Evolutionary conservation across 2,888 invertebrate species (phyloP).

Genomic region (Hoplodrina blanda): DNA sequence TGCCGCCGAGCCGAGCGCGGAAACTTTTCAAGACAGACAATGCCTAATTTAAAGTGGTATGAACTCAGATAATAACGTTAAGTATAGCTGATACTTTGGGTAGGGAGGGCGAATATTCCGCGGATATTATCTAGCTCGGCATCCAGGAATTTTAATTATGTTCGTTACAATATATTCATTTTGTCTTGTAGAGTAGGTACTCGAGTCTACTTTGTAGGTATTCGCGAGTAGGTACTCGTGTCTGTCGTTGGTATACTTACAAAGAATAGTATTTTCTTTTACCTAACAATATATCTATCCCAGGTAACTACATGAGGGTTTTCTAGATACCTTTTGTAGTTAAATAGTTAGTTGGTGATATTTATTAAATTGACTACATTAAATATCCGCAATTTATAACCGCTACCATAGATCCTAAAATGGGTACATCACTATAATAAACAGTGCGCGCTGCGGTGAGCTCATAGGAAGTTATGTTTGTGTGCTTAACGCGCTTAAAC

Average conservation of each 20-base stretch:
- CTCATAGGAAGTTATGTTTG: constrained; percentile 58
- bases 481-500: constrained; percentile 58
- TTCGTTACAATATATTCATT: neutral
- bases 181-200: neutral
- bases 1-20: constrained; percentile 16
- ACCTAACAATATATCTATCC: too few relatives aligned
- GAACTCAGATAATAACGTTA: constrained; percentile 68
- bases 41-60: constrained; percentile 71
- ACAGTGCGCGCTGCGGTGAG: constrained; percentile 51
- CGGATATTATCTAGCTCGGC: constrained; percentile 18
- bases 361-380: too few relatives aligned
- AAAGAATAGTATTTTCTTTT: too few relatives aligned
- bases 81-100: constrained; percentile 62
- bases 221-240: neutral
- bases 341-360: too few relatives aligned
- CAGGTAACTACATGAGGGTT: too few relatives aligned
- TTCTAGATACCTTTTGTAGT: too few relatives aligned
- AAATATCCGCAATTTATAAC: constrained; percentile 10
- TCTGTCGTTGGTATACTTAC: too few relatives aligned
- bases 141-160: neutral
- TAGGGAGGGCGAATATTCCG: constrained; percentile 34
- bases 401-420: neutral
- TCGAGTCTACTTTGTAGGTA: too few relatives aligned
- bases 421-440: constrained; percentile 41
- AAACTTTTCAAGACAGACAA: constrained; percentile 68